phyloP scores from a whole-genome alignment of 2,797 vertebrate species.

The Ataeniobius toweri region DNA sequence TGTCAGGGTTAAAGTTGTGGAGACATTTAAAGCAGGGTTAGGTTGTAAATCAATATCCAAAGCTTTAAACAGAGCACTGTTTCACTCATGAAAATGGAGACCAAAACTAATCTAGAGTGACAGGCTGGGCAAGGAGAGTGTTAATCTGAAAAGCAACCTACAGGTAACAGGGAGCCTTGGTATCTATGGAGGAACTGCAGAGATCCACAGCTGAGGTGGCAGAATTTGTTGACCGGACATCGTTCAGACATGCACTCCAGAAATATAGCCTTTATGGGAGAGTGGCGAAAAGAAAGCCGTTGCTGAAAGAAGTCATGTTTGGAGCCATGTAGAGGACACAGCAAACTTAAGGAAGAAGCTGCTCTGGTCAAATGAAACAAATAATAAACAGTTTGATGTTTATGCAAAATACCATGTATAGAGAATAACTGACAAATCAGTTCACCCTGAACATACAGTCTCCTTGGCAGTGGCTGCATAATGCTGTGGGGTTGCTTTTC shows the following conservation, averaged over 20 bases:
- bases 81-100: background rate
- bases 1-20: too few relatives aligned
- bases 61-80: background rate
- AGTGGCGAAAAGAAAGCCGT: background rate
- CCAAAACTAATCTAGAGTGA: background rate
- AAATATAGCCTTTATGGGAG: background rate
- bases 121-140: background rate
- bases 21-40: too few relatives aligned
- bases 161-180: background rate
- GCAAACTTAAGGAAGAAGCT: background rate
- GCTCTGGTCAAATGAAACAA: background rate
- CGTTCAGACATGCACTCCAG: background rate
- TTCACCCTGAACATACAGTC: background rate
- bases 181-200: background rate
- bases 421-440: background rate
- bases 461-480: background rate
- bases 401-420: background rate
- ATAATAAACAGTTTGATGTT: background rate
- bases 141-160: background rate
- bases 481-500: background rate
- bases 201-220: background rate
- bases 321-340: background rate
- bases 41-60: too few relatives aligned
- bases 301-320: background rate
- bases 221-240: background rate